phyloP scores from a whole-genome alignment of 2,113 vertebrate genomes.

The Rynchops niger region DNA sequence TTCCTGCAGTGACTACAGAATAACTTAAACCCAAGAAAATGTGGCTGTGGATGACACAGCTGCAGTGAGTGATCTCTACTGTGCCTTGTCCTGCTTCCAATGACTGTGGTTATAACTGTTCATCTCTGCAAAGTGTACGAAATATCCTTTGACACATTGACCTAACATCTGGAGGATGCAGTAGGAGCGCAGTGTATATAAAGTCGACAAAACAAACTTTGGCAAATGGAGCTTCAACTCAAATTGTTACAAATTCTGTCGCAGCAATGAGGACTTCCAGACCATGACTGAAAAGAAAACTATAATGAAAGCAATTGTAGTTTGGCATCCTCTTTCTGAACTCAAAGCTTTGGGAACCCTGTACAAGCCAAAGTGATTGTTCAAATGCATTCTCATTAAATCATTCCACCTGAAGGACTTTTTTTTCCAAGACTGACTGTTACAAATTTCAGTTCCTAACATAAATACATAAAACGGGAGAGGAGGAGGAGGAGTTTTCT shows the following conservation, averaged over 20 bases:
- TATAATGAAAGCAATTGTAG: neutral
- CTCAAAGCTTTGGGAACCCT: neutral
- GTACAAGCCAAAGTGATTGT: neutral
- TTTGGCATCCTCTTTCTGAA: neutral
- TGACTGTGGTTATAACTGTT: neutral
- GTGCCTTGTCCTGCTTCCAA: neutral
- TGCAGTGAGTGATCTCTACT: neutral
- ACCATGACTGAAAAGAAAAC: neutral
- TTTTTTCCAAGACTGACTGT: neutral
- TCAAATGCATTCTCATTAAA: neutral
- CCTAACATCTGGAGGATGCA: neutral
- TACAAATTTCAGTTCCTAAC: neutral
- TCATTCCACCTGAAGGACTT: neutral
- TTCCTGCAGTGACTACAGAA: neutral
- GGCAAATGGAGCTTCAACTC: neutral
- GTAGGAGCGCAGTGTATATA: fast-evolving
- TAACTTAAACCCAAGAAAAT: neutral
- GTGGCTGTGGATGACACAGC: neutral
- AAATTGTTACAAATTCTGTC: neutral
- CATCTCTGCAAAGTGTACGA: neutral
- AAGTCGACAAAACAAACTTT: neutral
- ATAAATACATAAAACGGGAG: neutral
- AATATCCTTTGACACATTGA: neutral
- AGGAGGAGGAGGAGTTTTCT: neutral
- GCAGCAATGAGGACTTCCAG: neutral